These are phyloP conservation scores for Gavialis gangeticus DNA, from an alignment of 2,113 vertebrate species.

Conservation along the genomic window DNA sequence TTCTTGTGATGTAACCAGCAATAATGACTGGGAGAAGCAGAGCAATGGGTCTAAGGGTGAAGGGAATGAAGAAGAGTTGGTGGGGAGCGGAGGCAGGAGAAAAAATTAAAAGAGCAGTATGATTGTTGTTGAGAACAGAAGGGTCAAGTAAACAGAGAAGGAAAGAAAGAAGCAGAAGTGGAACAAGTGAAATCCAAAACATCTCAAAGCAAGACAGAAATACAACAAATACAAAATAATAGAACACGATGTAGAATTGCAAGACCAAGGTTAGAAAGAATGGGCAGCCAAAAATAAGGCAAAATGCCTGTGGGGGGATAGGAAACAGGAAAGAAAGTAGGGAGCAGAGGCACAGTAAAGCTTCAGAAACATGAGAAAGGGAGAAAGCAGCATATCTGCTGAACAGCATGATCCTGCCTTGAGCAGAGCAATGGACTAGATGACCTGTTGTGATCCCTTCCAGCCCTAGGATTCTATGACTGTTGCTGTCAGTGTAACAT, in stretches of 20 bases:
- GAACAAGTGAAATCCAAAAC: background rate
- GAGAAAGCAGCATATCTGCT: fast-evolving
- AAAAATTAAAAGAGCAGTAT: background rate
- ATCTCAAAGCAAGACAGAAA: background rate
- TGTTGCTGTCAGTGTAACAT: background rate
- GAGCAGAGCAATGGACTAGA: background rate
- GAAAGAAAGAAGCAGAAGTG: background rate
- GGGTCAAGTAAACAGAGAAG: background rate
- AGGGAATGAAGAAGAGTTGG: background rate
- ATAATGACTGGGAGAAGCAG: background rate
- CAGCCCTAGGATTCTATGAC: background rate
- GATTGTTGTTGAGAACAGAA: background rate
- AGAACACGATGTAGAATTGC: background rate
- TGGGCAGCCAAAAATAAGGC: background rate
- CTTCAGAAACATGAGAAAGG: fast-evolving
- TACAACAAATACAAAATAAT: background rate
- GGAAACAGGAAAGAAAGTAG: background rate
- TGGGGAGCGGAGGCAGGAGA: background rate
- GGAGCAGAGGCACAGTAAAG: background rate
- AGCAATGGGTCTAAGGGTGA: background rate
- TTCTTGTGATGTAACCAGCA: constrained; percentile 20
- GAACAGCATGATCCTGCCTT: fast-evolving
- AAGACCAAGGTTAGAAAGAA: background rate
- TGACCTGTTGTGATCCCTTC: too few species aligned
- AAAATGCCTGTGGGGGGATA: background rate